phyloP scores from a whole-genome alignment of 2,797 vertebrate genomes.

The Bradypodion ventrale region DNA sequence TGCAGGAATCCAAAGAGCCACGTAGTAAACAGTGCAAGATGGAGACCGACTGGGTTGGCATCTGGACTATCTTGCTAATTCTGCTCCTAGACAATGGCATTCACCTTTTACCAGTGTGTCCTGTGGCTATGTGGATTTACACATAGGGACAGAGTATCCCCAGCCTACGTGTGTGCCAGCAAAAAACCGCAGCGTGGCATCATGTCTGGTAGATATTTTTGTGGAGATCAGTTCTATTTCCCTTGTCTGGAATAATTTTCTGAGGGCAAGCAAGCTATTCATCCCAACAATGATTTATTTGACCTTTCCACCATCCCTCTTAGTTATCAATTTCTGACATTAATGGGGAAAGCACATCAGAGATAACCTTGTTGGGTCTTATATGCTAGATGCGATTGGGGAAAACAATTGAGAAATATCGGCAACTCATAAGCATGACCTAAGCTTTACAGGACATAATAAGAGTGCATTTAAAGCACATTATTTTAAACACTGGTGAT shows the following conservation, averaged over 20 bases:
- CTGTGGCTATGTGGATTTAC: neutral
- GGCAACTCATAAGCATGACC: neutral
- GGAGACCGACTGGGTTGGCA: conserved; percentile 1
- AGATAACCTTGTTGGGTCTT: neutral
- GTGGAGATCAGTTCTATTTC: neutral
- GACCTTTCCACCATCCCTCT: too few species aligned
- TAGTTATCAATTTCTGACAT: neutral
- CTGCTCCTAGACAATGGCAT: neutral
- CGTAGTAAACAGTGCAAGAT: neutral
- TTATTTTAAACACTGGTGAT: too few species aligned
- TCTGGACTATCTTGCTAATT: neutral
- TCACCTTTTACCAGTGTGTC: neutral
- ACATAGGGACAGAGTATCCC: too few species aligned
- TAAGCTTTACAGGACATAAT: neutral
- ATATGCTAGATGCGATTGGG: neutral
- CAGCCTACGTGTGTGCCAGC: neutral
- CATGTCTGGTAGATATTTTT: neutral
- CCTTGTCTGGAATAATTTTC: neutral
- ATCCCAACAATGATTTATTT: neutral
- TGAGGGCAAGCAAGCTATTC: neutral
- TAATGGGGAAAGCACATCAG: neutral
- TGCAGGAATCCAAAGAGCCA: neutral
- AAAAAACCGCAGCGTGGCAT: neutral
- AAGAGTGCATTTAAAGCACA: neutral
- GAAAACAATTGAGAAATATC: neutral